Percentiles rank a stretch among this genome's conserved stretches.
These are phyloP conservation scores for Psylliodes chrysocephalus DNA, from an alignment of 2,888 invertebrate genomes.

Conservation along the genomic window DNA sequence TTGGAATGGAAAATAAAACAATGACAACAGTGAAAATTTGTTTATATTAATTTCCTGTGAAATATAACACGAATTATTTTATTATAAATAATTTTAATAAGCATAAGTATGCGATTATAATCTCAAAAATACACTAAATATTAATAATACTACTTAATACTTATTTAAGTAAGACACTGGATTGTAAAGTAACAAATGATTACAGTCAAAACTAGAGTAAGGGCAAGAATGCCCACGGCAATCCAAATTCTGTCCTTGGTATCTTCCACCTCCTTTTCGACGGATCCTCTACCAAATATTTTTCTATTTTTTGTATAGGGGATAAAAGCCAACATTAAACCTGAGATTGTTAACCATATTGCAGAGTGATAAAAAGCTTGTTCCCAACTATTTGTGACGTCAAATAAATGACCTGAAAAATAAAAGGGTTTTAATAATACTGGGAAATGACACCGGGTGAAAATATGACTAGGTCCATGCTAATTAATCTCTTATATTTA, in stretches of 20 bases:
- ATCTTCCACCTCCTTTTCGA: conserved; percentile 64
- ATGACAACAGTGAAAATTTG: background rate
- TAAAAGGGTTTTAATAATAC: no score
- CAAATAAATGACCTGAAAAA: conserved; percentile 69
- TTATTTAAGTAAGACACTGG: conserved; percentile 27
- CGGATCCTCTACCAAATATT: conserved; percentile 68
- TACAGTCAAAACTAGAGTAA: conserved; percentile 34
- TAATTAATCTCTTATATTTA: no score
- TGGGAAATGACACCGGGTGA: no score
- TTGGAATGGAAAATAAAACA: background rate
- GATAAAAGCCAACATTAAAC: conserved; percentile 74
- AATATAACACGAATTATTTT: background rate
- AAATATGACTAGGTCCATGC: no score
- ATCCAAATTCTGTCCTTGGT: conserved; percentile 39
- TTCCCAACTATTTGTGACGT: conserved; percentile 78
- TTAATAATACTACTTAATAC: conserved; percentile 4
- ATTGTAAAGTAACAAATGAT: conserved; percentile 45
- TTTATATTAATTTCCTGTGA: background rate
- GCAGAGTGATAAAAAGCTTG: conserved; percentile 84
- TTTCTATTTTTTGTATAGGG: conserved; percentile 75
- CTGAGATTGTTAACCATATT: conserved; percentile 83
- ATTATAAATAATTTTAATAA: background rate
- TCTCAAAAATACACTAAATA: background rate
- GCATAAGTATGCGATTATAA: background rate
- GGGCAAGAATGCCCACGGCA: conserved; percentile 32